Evolutionary conservation across 2,888 invertebrate genomes (phyloP).

Genomic region (Agrochola lychnidis): DNA sequence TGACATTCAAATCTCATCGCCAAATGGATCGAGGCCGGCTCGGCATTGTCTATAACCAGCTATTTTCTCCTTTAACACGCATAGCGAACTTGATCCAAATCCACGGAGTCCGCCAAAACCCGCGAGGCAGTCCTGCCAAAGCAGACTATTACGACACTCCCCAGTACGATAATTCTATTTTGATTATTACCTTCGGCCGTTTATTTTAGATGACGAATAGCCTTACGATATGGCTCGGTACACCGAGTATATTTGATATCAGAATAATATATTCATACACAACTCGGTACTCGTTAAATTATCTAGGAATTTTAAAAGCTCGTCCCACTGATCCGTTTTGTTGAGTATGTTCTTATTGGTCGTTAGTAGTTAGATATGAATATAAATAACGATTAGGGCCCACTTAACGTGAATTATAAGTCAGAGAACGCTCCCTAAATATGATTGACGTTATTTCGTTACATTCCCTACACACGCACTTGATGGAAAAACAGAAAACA

Average conservation of each 20-base stretch:
- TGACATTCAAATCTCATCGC: conserved; percentile 59
- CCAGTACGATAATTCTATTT: conserved; percentile 88
- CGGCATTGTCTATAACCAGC: conserved; percentile 61
- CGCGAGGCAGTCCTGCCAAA: conserved; percentile 82
- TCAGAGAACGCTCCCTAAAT: conserved; percentile 33
- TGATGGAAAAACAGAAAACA: conserved; percentile 8
- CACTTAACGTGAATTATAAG: conserved; percentile 43
- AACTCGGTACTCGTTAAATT: conserved; percentile 80
- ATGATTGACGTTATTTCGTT: conserved; percentile 24
- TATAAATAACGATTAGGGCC: conserved; percentile 38
- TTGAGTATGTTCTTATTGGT: conserved; percentile 52
- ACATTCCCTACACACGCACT: conserved; percentile 14
- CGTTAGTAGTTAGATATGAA: conserved; percentile 56
- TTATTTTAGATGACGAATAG: conserved; percentile 90
- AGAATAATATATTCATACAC: conserved; percentile 74
- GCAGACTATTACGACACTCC: conserved; percentile 86
- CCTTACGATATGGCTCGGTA: conserved; percentile 79
- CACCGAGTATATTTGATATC: conserved; percentile 68
- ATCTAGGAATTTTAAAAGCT: conserved; percentile 90
- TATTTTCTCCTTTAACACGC: conserved; percentile 64
- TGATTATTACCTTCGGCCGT: conserved; percentile 90
- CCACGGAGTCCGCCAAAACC: conserved; percentile 78
- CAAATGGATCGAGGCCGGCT: conserved; percentile 60
- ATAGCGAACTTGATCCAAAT: conserved; percentile 74
- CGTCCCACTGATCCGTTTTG: conserved; percentile 74